Conservation (phyloP, 2,797 vertebrate genomes). For the Helicolenus hilgendorfi region DNA sequence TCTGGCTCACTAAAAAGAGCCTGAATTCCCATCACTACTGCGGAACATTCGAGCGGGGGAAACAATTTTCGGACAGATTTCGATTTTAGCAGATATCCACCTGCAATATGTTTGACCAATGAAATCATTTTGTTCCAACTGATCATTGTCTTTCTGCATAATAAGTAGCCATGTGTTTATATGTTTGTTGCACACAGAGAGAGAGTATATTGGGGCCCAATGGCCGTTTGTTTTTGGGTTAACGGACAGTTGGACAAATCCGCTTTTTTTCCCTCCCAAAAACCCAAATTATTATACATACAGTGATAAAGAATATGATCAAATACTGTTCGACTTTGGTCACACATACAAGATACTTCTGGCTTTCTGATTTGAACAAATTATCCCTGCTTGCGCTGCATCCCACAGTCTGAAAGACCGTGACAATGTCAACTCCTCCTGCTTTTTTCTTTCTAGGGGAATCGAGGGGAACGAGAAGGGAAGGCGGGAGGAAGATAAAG, state of each 20-base stretch:
- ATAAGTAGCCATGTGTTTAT: too few species aligned
- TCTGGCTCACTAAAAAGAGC: too few species aligned
- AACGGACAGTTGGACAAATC: too few species aligned
- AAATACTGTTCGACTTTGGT: slow-evolving; percentile 1
- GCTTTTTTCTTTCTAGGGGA: slow-evolving; percentile 16
- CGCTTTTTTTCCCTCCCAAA: not conserved
- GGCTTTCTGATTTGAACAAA: slow-evolving; percentile 29
- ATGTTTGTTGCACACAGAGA: too few species aligned
- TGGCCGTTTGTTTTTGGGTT: not conserved
- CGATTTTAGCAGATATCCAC: too few species aligned
- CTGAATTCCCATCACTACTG: too few species aligned
- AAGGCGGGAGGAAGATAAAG: slow-evolving; percentile 31
- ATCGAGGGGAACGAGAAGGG: not conserved
- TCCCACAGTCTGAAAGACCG: slow-evolving; percentile 10
- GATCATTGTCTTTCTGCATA: too few species aligned
- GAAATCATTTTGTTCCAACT: too few species aligned
- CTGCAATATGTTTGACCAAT: too few species aligned
- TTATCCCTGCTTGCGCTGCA: slow-evolving; percentile 26
- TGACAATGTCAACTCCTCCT: slow-evolving; percentile 45
- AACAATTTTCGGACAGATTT: too few species aligned
- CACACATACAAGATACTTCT: not conserved
- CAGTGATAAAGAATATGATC: not conserved
- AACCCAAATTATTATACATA: not conserved
- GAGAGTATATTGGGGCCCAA: too few species aligned
- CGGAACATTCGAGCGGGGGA: too few species aligned